Percentiles rank a stretch among this genome's conserved stretches.
Evolutionary conservation across 2,888 invertebrate species (phyloP).

Genomic region (Cephus spinipes): DNA sequence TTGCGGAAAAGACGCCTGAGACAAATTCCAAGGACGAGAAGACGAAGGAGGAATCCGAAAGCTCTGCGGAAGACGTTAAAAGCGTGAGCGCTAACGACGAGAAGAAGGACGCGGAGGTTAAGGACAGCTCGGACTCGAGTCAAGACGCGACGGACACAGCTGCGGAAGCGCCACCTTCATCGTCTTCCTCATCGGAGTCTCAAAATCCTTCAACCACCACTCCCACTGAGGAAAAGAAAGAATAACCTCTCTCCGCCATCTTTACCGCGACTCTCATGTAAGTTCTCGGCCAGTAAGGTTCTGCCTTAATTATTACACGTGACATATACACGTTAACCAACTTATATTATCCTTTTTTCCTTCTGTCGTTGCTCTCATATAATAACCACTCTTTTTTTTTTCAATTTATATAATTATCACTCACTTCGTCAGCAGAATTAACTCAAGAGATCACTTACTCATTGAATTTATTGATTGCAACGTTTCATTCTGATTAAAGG

Average conservation of each 20-base stretch:
- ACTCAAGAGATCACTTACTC: not conserved
- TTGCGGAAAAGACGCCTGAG: conserved; percentile 40
- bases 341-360: not conserved
- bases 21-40: conserved; percentile 60
- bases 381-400: not conserved
- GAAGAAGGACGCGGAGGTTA: conserved; percentile 44
- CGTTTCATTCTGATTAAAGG: not conserved
- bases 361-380: not conserved
- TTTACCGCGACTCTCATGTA: conserved; percentile 44
- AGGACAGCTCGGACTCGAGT: conserved; percentile 61
- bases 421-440: not conserved
- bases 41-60: conserved; percentile 52
- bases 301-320: not conserved
- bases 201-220: conserved; percentile 49
- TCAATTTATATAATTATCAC: not conserved
- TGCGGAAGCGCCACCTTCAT: conserved; percentile 41
- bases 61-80: conserved; percentile 40
- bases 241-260: conserved; percentile 55
- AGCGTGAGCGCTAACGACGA: conserved; percentile 26
- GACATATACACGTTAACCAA: not conserved
- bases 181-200: conserved; percentile 48
- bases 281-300: conserved; percentile 27
- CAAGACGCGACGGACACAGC: conserved; percentile 58
- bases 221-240: conserved; percentile 58
- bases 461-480: not conserved